Conservation (phyloP, 2,797 vertebrate species). For the Dromococcyx pavoninus region DNA sequence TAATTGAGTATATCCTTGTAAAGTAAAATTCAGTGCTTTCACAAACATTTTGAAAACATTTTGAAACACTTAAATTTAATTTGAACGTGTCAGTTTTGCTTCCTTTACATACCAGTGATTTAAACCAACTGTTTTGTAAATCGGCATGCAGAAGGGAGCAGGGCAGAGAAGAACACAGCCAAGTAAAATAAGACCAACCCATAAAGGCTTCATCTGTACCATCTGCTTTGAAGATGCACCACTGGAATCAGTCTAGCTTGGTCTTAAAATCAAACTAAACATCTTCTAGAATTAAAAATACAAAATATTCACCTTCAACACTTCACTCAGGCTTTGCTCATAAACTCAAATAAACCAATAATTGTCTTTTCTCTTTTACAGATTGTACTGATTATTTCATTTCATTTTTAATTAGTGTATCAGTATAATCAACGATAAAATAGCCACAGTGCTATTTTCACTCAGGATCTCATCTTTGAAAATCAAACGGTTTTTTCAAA, state of each 20-base stretch:
- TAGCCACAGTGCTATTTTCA: conserved; percentile 26
- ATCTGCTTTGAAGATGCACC: not conserved
- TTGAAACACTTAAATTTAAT: conserved; percentile 18
- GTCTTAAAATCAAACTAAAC: not conserved
- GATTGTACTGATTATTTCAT: not conserved
- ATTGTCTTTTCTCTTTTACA: not conserved
- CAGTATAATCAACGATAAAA: conserved; percentile 31
- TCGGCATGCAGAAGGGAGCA: not conserved
- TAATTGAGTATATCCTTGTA: conserved; percentile 2
- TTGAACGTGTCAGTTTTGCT: not conserved
- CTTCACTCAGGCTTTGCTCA: not conserved
- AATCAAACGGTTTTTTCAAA: conserved; percentile 23
- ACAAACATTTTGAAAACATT: not conserved
- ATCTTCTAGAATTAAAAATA: not conserved
- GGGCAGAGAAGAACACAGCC: not conserved
- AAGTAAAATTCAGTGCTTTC: conserved; percentile 6
- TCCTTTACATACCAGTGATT: not conserved
- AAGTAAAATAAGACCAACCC: not conserved
- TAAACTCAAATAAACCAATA: not conserved
- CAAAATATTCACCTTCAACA: not conserved
- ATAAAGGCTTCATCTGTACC: not conserved
- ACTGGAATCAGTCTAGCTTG: not conserved
- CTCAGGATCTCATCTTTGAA: conserved; percentile 30
- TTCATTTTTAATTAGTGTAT: not conserved
- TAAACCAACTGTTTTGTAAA: not conserved